Evolutionary conservation across 2,797 vertebrate genomes (phyloP).

Genomic region (Ammospiza maritima): DNA sequence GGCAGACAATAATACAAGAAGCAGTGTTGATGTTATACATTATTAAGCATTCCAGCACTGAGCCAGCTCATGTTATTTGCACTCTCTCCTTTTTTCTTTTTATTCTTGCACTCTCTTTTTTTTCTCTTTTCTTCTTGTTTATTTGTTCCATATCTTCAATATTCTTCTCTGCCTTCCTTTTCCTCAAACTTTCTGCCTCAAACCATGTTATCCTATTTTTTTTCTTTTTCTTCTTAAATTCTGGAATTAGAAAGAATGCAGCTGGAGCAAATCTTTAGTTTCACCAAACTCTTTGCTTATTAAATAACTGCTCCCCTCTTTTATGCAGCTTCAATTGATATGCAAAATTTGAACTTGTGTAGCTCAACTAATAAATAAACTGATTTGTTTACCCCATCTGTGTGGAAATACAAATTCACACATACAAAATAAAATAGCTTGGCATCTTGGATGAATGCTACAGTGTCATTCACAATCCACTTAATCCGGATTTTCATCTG

Average conservation of each 20-base stretch:
- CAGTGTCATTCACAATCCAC: neutral
- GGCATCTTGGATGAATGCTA: neutral
- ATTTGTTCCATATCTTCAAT: neutral
- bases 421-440: neutral
- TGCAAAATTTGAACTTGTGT: neutral
- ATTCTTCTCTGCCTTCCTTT: neutral
- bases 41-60: neutral
- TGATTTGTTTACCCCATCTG: neutral
- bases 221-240: neutral
- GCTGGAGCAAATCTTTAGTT: neutral
- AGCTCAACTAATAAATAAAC: slow-evolving; percentile 17
- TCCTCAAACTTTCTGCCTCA: neutral
- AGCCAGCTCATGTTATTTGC: neutral
- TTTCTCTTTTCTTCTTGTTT: neutral
- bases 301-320: neutral
- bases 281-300: neutral
- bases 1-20: neutral
- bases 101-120: neutral
- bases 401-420: slow-evolving; percentile 21
- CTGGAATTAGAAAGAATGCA: neutral
- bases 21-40: neutral
- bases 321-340: neutral
- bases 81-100: neutral
- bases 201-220: neutral
- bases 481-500: slow-evolving; percentile 27